phyloP scores from a whole-genome alignment of 2,797 vertebrate genomes.

The Holocentrus rufus region DNA sequence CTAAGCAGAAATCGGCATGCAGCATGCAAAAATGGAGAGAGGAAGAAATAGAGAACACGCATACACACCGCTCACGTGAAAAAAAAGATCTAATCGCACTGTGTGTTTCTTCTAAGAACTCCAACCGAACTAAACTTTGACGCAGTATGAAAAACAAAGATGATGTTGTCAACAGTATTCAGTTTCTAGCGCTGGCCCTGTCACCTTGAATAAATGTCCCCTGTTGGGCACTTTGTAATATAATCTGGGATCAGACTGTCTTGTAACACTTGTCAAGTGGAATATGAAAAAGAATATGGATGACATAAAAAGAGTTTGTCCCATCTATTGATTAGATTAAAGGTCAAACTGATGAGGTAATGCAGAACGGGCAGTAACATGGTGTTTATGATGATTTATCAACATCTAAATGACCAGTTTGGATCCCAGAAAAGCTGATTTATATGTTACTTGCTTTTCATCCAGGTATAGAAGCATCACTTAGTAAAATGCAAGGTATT shows the following conservation, averaged over 20 bases:
- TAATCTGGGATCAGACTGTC: slow-evolving; percentile 6
- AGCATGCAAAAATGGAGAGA: slow-evolving; percentile 6
- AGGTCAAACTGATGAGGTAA: slow-evolving; percentile 47
- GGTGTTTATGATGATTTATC: slow-evolving; percentile 10
- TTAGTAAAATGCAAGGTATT: slow-evolving; percentile 9
- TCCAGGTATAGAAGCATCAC: background rate
- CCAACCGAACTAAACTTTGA: background rate
- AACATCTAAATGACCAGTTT: background rate
- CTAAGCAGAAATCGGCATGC: slow-evolving; percentile 23
- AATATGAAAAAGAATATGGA: slow-evolving; percentile 33
- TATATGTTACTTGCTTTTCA: background rate
- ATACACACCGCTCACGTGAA: slow-evolving; percentile 7
- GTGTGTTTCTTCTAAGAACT: background rate
- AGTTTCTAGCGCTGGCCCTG: background rate
- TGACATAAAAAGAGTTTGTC: slow-evolving; percentile 2
- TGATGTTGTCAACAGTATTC: background rate
- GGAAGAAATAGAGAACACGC: background rate
- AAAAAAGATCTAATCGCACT: background rate
- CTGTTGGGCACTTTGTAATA: background rate
- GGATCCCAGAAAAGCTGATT: background rate
- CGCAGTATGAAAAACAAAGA: background rate
- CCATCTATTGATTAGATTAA: slow-evolving; percentile 25
- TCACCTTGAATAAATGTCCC: background rate
- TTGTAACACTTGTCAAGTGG: slow-evolving; percentile 53
- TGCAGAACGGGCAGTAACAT: slow-evolving; percentile 9